phyloP scores from a whole-genome alignment of 2,797 vertebrate genomes.

The Podarcis siculus region DNA sequence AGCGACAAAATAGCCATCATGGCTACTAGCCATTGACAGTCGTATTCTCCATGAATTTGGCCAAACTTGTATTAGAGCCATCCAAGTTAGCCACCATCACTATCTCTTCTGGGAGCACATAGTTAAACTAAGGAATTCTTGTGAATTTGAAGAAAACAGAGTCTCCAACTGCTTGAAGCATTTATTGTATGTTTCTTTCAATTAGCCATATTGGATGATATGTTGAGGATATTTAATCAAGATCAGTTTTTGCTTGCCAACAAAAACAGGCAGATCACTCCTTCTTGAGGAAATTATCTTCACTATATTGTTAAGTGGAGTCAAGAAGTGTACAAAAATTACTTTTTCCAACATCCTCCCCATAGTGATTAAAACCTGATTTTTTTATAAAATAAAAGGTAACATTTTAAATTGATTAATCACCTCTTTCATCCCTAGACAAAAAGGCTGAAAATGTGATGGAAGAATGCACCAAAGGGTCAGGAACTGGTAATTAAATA shows the following conservation, averaged over 20 bases:
- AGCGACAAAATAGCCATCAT: neutral
- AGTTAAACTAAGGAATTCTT: neutral
- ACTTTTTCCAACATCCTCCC: neutral
- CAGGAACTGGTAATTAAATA: neutral
- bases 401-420: slow-evolving; percentile 6
- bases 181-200: neutral
- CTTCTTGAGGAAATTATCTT: slow-evolving; percentile 6
- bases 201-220: neutral
- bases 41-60: neutral
- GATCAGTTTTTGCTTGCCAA: neutral
- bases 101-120: too few relatives aligned
- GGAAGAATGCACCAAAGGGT: neutral
- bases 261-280: neutral
- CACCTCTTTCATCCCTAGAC: neutral
- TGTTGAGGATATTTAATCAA: slow-evolving; percentile 11
- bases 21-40: neutral
- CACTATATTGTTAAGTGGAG: neutral
- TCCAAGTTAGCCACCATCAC: too few relatives aligned
- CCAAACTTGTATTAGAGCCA: neutral
- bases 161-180: neutral
- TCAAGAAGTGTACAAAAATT: neutral
- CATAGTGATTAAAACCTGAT: slow-evolving; percentile 1
- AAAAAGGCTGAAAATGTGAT: neutral
- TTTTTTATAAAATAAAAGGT: neutral
- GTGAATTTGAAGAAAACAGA: neutral